Evolutionary conservation across 2,113 vertebrate genomes (phyloP).

Genomic region (Ptilonorhynchus violaceus): DNA sequence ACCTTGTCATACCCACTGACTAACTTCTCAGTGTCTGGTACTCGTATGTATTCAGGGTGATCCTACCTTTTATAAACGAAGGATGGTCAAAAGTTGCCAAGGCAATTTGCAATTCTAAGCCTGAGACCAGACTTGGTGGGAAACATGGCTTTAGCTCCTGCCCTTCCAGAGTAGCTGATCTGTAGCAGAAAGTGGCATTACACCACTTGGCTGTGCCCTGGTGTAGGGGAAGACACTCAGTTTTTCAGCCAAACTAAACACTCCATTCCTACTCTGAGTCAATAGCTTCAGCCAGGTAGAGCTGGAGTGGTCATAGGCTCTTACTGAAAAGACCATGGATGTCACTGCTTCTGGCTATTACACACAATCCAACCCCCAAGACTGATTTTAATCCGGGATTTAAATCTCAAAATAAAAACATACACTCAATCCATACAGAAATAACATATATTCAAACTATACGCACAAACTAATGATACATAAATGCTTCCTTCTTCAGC

Average conservation of each 20-base stretch:
- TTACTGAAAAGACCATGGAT: neutral
- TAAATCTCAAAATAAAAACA: neutral
- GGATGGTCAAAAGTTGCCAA: neutral
- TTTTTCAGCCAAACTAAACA: neutral
- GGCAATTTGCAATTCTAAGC: neutral
- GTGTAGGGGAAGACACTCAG: neutral
- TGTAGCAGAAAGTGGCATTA: neutral
- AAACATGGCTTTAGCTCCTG: neutral
- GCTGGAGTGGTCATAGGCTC: neutral
- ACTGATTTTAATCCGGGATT: neutral
- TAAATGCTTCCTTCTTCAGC: neutral
- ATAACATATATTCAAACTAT: neutral
- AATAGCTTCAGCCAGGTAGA: neutral
- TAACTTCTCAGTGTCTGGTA: neutral
- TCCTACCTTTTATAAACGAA: neutral
- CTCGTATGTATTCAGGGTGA: neutral
- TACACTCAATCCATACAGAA: neutral
- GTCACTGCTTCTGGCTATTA: neutral
- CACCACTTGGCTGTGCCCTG: neutral
- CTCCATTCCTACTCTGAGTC: neutral
- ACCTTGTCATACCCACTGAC: neutral
- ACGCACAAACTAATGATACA: neutral
- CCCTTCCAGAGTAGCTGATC: neutral
- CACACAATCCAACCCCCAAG: neutral
- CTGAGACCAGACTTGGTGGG: neutral